Evolutionary conservation across 2,113 vertebrate species (phyloP), one percentile per base, ranked within the genome.

Genomic region (Mustela nigripes): DNA sequence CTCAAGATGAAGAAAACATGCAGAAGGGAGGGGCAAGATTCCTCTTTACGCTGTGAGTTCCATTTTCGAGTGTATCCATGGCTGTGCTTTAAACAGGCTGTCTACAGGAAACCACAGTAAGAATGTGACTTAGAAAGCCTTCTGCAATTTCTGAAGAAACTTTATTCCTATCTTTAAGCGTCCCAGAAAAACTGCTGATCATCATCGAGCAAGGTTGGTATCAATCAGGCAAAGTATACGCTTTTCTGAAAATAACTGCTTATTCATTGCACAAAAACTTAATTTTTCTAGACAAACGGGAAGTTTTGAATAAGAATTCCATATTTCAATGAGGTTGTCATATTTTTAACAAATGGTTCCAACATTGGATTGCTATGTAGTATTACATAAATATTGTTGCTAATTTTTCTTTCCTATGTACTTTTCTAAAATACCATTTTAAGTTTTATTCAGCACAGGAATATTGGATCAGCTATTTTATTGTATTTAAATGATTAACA

Each of bases 311-410:
- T 50, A 82, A 97, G 7, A 94, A 79, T 94, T 92, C 33, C 91
- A 9, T 71, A 48, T 86, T 33, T 94, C 95, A 86, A 95, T 31
- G 74, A 48, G 92, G 42, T n/a, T 62, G 53, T 24, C 97, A 79
- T 60, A 83, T 91, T 97, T 97, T 95, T 98, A 89, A 79, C 63
- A 97, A 95, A 71, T 71, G 80, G 73, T 19, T 89, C 76, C 48
- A 74, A 60, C 45, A 80, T 26, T 87, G 65, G 94, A 73, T 58
- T 94, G 31, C 50, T 89, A 95, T 94, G 39, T 28, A 53, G 1
- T 56, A 67, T 50, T 90, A 53, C n/a, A 65, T 14, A 83, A 73
- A 56, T 83, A 79, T 36, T 63, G 33, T 58, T 84, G 45, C 76
- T 95, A 78, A 67, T 33, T 95, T 83, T 76, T 89, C 73, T 87